Conservation (phyloP, 2,113 vertebrate species). For the Poeciliopsis turrubarensis region DNA sequence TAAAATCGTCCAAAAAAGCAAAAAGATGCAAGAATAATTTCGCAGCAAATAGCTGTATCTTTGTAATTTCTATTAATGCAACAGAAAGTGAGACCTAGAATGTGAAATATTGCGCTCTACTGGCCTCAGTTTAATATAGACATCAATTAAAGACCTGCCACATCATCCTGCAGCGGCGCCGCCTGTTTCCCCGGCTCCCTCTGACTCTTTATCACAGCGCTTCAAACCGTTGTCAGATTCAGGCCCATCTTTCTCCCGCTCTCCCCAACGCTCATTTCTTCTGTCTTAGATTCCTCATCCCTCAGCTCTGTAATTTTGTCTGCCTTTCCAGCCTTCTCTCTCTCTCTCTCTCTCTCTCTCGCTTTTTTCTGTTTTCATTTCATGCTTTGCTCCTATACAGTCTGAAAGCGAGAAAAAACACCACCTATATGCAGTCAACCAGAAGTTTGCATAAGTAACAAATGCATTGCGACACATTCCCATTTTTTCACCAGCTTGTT, state of each 20-base stretch:
- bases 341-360: no score
- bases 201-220: neutral
- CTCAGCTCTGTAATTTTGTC: neutral
- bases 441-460: no score
- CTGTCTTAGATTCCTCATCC: slow-evolving; percentile 1
- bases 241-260: neutral
- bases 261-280: slow-evolving; percentile 2
- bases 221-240: neutral
- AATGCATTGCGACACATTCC: no score
- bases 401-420: neutral
- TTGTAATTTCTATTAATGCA: neutral
- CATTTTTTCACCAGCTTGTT: no score
- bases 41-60: neutral
- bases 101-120: neutral
- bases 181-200: slow-evolving; percentile 3
- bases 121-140: neutral
- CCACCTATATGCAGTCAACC: neutral
- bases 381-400: neutral
- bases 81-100: neutral
- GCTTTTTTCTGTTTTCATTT: neutral
- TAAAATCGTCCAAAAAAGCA: neutral
- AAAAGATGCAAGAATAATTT: neutral
- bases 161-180: neutral
- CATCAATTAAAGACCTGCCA: neutral
- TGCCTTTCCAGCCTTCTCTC: neutral